Percentiles rank a stretch among this genome's conserved stretches.
phyloP scores from a whole-genome alignment of 2,113 vertebrate genomes.

The Albula glossodonta region DNA sequence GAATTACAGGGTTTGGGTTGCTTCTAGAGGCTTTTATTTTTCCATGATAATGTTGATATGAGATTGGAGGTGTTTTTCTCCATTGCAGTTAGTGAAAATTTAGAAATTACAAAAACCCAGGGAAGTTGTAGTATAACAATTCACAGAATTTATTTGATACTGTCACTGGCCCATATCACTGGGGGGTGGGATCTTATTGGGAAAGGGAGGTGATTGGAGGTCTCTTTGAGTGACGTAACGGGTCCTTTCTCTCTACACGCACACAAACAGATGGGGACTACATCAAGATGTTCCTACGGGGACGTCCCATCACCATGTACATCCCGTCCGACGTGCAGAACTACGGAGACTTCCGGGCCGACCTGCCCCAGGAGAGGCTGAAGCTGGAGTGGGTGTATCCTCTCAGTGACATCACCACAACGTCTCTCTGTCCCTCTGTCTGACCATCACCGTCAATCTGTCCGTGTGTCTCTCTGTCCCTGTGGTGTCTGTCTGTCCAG shows the following conservation, averaged over 20 bases:
- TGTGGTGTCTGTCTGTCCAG: neutral
- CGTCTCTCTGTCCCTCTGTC: neutral
- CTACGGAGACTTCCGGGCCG: slow-evolving; percentile 87
- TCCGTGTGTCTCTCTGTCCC: neutral
- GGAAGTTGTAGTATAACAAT: neutral
- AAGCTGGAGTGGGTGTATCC: slow-evolving; percentile 99
- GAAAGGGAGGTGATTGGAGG: neutral
- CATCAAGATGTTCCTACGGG: slow-evolving; percentile 98
- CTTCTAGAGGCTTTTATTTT: neutral
- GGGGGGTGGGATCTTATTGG: neutral
- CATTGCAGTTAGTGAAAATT: neutral
- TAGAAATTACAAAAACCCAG: neutral
- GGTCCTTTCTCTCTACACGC: slow-evolving; percentile 16
- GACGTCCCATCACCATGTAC: slow-evolving; percentile 97
- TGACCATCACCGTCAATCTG: neutral
- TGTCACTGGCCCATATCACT: neutral
- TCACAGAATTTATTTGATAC: neutral
- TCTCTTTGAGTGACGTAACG: neutral
- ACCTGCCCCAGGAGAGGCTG: slow-evolving; percentile 89
- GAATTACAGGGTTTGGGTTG: no score
- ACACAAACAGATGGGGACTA: slow-evolving; percentile 85
- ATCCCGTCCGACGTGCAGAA: slow-evolving; percentile 92
- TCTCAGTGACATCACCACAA: slow-evolving; percentile 47
- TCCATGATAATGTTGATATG: neutral
- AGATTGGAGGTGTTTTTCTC: neutral